Base-by-base conservation (phyloP, 2,797 vertebrate species). In the Taenioides sp. region DNA sequence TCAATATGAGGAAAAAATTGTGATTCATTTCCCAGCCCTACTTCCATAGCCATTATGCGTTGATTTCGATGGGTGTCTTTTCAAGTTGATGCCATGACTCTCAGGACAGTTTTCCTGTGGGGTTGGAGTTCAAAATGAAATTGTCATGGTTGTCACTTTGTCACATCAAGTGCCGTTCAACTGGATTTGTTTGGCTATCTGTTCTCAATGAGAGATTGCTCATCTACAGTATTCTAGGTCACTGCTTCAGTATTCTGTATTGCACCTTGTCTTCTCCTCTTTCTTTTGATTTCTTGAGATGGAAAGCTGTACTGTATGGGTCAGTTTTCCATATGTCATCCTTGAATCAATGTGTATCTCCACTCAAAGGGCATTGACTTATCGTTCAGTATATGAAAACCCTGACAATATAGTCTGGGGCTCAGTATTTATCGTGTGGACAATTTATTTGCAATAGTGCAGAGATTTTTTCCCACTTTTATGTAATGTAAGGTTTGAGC, bases 301-400 rank as follows among this genome's bases (percentile, higher is more conserved):
- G 20, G 18, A 62, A 64, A 64, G 37, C 34, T 43, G 16, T 14
- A 63, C 34, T 40, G 16, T 65, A 25, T 37, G 57, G 25, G 43
- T 6, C 11, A 28, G n/a, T 17, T 64, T 20, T 47, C 12, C 34
- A 17, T 62, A 9, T 58, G 49, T 59, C 20, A 27, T 9, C 23
- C 67, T 18, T 52, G 14, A 66, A 66, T 74, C 34, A 59, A 71
- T 69, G 47, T 71, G 14, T 72, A 76, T 82, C 37, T 72, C 18
- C 69, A 54, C 49, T 72, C 20, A 73, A 54, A 78, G 81, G 80
- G 88, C 78, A 78, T 9, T 47, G 67, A 57, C 67, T 37, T 9
- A 37, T 37, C 34, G 9, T 37, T 37, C 34, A 37, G 2, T 37
- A 37, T 10, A 37, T 37, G 2, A 37, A 37, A 37, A 37, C 34